Evolutionary conservation across 2,113 vertebrate genomes (phyloP).

Genomic region (Corythaeola cristata): DNA sequence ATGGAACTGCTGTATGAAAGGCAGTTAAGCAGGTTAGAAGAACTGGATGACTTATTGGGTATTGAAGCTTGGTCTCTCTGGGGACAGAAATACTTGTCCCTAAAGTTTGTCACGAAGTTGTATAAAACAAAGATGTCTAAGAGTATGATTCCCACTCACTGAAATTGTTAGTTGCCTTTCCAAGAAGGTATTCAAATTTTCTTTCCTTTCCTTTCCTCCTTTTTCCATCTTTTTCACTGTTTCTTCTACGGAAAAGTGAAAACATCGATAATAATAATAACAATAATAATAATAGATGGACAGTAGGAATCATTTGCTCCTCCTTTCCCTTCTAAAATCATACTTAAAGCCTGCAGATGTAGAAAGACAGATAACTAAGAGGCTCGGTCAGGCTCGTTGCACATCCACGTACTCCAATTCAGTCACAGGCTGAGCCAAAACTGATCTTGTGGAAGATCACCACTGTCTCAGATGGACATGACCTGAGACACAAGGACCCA

Average conservation of each 20-base stretch:
- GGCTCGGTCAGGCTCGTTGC: background rate
- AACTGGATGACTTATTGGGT: background rate
- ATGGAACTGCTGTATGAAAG: background rate
- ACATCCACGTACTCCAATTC: background rate
- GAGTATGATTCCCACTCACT: background rate
- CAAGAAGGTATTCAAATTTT: accelerated
- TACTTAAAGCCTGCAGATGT: background rate
- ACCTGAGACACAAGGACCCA: background rate
- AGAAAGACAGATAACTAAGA: background rate
- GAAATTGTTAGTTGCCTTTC: background rate
- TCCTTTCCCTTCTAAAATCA: background rate
- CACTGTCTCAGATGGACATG: background rate
- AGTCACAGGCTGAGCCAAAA: background rate
- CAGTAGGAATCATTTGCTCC: background rate
- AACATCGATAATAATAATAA: background rate
- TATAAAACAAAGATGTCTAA: background rate
- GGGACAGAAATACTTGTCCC: background rate
- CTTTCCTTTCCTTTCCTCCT: background rate
- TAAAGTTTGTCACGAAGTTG: background rate
- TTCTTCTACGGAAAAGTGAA: background rate
- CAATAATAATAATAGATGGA: background rate
- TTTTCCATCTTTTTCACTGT: background rate
- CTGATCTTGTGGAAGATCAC: background rate
- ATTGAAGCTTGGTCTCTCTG: background rate
- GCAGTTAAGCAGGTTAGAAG: background rate